Conservation (phyloP, 2,113 vertebrate genomes). For the Blennius ocellaris region DNA sequence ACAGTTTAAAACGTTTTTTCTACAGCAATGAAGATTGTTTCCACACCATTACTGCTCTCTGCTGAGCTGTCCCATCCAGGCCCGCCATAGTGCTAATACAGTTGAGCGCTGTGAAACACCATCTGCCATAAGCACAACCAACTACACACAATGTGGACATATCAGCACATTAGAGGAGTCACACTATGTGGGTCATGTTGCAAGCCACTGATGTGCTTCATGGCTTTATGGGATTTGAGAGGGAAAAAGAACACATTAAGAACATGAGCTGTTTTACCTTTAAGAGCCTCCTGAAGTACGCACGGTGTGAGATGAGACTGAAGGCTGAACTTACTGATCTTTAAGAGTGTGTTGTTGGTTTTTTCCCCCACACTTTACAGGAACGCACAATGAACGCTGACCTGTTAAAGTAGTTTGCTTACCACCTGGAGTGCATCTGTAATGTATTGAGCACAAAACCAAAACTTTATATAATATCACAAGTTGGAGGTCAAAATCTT, state of each 20-base stretch:
- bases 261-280: constrained; percentile 36
- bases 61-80: constrained; percentile 75
- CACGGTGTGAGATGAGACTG: background rate
- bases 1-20: constrained; percentile 8
- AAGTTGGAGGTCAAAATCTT: background rate
- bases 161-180: constrained; percentile 74
- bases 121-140: constrained; percentile 74
- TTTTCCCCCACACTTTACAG: background rate
- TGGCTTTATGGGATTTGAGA: constrained; percentile 41
- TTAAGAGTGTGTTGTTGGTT: background rate
- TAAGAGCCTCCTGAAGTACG: constrained; percentile 49
- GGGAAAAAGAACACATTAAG: background rate
- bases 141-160: constrained; percentile 68
- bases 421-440: constrained; percentile 1
- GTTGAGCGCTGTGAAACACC: constrained; percentile 43
- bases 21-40: constrained; percentile 63
- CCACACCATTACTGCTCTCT: constrained; percentile 77
- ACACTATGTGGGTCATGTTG: constrained; percentile 33
- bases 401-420: background rate
- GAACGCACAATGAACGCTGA: background rate
- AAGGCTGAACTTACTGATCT: background rate
- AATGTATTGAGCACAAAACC: background rate
- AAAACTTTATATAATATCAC: too few species aligned
- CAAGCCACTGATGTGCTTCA: constrained; percentile 29
- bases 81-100: constrained; percentile 51